Conservation (phyloP, 2,888 invertebrate genomes). For the Netelia virgata region DNA sequence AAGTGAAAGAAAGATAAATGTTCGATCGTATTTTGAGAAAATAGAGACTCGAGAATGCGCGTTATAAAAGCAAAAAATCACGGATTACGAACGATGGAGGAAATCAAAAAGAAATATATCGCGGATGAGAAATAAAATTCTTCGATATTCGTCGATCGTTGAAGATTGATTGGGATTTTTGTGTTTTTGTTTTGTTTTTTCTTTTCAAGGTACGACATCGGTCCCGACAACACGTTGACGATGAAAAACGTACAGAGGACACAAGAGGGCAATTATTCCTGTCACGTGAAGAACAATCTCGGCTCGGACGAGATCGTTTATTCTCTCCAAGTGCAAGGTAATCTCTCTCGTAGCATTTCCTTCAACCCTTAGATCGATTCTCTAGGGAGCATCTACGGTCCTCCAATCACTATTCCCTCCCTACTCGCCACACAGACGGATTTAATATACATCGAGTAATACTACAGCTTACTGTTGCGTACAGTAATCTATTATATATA, state of each 20-base stretch:
- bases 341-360: conserved; percentile 30
- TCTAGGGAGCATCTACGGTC: conserved; percentile 1
- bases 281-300: conserved; percentile 85
- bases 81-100: no score
- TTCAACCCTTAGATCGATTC: conserved; percentile 51
- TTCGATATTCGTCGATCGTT: neutral
- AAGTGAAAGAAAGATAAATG: no score
- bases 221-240: conserved; percentile 85
- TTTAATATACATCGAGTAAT: neutral
- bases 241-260: conserved; percentile 86
- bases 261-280: conserved; percentile 87
- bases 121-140: no score
- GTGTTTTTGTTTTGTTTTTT: neutral
- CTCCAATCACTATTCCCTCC: neutral
- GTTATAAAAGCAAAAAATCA: no score
- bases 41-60: no score
- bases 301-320: conserved; percentile 86
- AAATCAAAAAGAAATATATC: no score
- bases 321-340: conserved; percentile 86
- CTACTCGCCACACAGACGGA: neutral
- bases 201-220: conserved; percentile 83
- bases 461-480: neutral
- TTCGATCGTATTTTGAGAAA: no score
- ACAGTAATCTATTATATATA: neutral
- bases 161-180: neutral